Evolutionary conservation across 2,113 vertebrate species (phyloP).

Genomic region (Pleuronectes platessa): DNA sequence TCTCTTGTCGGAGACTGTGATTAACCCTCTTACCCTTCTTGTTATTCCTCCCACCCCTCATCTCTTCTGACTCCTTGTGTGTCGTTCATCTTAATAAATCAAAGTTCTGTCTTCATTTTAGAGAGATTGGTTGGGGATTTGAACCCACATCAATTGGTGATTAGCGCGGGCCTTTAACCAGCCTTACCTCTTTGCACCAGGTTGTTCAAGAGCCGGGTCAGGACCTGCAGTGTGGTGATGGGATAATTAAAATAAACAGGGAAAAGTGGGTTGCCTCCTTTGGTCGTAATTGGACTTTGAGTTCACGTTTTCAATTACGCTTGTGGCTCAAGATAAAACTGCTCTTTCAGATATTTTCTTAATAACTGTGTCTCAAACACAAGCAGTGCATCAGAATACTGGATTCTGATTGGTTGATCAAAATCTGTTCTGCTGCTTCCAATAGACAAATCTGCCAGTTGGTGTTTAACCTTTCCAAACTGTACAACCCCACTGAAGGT

Average conservation of each 20-base stretch:
- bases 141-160: slow-evolving; percentile 43
- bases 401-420: not conserved
- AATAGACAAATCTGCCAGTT: not conserved
- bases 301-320: slow-evolving; percentile 4
- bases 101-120: slow-evolving; percentile 47
- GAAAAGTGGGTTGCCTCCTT: not conserved
- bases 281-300: slow-evolving; percentile 22
- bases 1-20: slow-evolving; percentile 61
- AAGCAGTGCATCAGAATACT: not conserved
- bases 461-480: not conserved
- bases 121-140: slow-evolving; percentile 59
- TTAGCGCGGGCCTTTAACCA: slow-evolving; percentile 43
- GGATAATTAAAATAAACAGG: not conserved
- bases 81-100: slow-evolving; percentile 68
- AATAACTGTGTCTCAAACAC: not conserved
- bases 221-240: not conserved
- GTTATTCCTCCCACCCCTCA: slow-evolving; percentile 66
- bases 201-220: not conserved
- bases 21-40: slow-evolving; percentile 76
- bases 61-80: slow-evolving; percentile 32
- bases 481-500: not conserved
- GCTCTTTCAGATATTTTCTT: not conserved
- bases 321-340: not conserved
- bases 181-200: not conserved
- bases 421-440: not conserved